These are phyloP conservation scores for Trissolcus japonicus DNA, from an alignment of 2,888 invertebrate genomes.

Conservation along the genomic window DNA sequence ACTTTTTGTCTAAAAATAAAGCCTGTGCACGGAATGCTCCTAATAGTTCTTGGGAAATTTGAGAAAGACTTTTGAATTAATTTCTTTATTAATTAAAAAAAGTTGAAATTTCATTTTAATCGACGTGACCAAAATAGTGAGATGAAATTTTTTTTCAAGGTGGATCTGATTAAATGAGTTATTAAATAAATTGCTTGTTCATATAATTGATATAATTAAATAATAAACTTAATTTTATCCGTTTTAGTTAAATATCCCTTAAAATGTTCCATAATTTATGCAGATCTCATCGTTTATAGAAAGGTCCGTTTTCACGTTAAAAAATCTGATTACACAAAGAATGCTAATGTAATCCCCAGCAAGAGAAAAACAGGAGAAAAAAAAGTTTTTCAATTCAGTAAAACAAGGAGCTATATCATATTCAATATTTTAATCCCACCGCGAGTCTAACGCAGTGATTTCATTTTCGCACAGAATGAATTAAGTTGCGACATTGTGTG, in stretches of 20 bases:
- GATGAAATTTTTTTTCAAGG: neutral
- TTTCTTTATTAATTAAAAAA: neutral
- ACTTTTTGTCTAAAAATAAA: slow-evolving; percentile 38
- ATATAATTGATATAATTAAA: too few relatives aligned
- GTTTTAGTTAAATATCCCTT: neutral
- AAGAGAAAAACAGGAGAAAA: slow-evolving; percentile 10
- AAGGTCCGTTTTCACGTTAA: neutral
- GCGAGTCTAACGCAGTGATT: slow-evolving; percentile 24
- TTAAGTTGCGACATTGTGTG: slow-evolving; percentile 13
- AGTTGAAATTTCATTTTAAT: neutral
- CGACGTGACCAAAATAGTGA: neutral
- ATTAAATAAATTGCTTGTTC: too few relatives aligned
- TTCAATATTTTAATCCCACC: slow-evolving; percentile 50
- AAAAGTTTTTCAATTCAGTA: slow-evolving; percentile 35
- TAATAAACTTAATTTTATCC: too few relatives aligned
- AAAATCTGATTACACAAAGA: slow-evolving; percentile 13
- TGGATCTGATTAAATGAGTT: neutral
- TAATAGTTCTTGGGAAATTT: slow-evolving; percentile 12
- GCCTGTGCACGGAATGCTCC: neutral
- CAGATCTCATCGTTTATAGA: slow-evolving; percentile 2
- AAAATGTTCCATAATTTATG: neutral
- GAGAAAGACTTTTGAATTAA: slow-evolving; percentile 9
- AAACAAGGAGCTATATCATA: slow-evolving; percentile 26
- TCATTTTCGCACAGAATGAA: slow-evolving; percentile 49
- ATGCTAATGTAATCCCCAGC: slow-evolving; percentile 23